These are phyloP conservation scores for Dichetophora obliterata DNA, from an alignment of 2,888 invertebrate genomes.

Conservation along the genomic window DNA sequence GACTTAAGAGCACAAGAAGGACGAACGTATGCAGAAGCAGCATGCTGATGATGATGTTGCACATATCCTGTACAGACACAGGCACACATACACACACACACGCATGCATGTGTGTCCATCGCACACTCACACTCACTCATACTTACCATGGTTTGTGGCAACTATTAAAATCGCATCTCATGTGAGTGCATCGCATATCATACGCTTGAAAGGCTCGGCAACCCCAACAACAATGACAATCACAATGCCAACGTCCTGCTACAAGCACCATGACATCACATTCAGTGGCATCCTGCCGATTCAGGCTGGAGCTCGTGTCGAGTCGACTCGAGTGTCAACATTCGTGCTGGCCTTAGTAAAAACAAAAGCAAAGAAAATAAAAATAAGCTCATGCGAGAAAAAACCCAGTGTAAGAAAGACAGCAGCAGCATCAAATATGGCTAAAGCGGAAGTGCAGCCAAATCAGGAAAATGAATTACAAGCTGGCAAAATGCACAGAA, in stretches of 20 bases:
- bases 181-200: slow-evolving; percentile 27
- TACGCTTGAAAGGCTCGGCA: background rate
- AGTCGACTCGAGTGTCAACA: slow-evolving; percentile 9
- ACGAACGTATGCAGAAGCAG: background rate
- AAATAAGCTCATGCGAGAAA: background rate
- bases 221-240: background rate
- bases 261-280: background rate
- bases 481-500: background rate
- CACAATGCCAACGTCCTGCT: background rate
- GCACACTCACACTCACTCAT: background rate
- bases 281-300: background rate
- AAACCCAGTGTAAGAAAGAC: background rate
- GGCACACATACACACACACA: background rate
- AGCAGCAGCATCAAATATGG: slow-evolving; percentile 9
- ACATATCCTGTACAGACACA: background rate
- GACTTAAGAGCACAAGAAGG: slow-evolving; percentile 37
- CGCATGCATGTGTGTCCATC: background rate
- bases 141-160: background rate
- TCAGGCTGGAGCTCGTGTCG: background rate
- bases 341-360: background rate
- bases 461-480: slow-evolving; percentile 20
- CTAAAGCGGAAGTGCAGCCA: slow-evolving; percentile 25
- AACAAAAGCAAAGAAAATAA: background rate
- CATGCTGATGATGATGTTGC: slow-evolving; percentile 3
- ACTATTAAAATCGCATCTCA: slow-evolving; percentile 37